phyloP scores from a whole-genome alignment of 2,113 vertebrate genomes.

The Pseudonaja textilis region DNA sequence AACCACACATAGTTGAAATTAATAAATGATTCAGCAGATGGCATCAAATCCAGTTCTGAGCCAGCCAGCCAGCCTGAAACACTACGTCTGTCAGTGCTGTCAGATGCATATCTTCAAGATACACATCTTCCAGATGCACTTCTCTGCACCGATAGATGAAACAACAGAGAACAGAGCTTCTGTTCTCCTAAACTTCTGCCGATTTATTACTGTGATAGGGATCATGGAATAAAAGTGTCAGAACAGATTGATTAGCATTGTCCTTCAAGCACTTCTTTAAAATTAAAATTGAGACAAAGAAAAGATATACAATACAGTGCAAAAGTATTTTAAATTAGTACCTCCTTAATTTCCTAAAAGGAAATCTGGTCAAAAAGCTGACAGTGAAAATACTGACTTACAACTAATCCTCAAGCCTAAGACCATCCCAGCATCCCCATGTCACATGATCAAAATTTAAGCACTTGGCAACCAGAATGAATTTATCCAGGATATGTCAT shows the following conservation, averaged over 20 bases:
- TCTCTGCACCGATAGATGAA: constrained; percentile 32
- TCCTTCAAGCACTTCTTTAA: neutral
- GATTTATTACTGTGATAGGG: neutral
- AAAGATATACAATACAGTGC: neutral
- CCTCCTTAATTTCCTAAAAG: neutral
- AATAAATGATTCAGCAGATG: constrained; percentile 16
- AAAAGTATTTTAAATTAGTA: neutral
- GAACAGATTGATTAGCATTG: neutral
- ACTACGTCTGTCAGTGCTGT: neutral
- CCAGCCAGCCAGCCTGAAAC: neutral
- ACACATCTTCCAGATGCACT: neutral
- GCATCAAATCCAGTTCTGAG: constrained; percentile 22
- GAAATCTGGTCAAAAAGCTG: neutral
- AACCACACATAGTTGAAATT: constrained; percentile 6
- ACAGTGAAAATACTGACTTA: too few relatives aligned
- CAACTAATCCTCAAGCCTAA: too few relatives aligned
- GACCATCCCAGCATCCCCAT: too few relatives aligned
- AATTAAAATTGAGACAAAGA: neutral
- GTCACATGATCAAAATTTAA: too few relatives aligned
- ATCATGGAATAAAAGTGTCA: neutral
- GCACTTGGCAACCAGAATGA: too few relatives aligned
- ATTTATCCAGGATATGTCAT: too few relatives aligned
- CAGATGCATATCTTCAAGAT: neutral
- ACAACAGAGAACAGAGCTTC: neutral
- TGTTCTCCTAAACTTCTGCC: constrained; percentile 5